phyloP scores from a whole-genome alignment of 1,140 invertebrate species.

The Brachionus asplanchnoidis region DNA sequence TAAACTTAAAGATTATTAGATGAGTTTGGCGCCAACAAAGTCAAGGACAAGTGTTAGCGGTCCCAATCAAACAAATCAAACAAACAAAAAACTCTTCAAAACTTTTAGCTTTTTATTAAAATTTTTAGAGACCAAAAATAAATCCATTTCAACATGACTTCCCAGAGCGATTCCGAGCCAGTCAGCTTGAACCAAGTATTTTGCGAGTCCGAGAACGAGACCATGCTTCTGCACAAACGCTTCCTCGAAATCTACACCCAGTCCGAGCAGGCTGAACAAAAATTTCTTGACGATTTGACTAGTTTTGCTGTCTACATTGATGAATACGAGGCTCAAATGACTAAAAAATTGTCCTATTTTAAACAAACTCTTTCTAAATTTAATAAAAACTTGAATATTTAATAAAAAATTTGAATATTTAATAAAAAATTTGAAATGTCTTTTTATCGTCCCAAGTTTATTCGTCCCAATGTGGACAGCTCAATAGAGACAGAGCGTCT shows the following conservation, averaged over 20 bases:
- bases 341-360: not conserved
- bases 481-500: not conserved
- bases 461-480: not conserved
- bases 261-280: not conserved
- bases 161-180: not conserved
- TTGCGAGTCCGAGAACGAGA: not conserved
- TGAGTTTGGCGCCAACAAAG: too few species aligned
- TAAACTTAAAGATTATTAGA: too few species aligned
- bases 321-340: constrained; percentile 14
- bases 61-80: not conserved
- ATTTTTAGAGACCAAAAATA: not conserved
- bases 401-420: not conserved
- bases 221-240: not conserved
- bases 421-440: constrained; percentile 5
- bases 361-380: constrained; percentile 37
- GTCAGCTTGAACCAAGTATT: not conserved
- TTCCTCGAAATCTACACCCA: not conserved
- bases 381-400: constrained; percentile 19
- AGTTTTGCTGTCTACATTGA: not conserved
- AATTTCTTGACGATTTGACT: constrained; percentile 7
- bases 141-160: not conserved
- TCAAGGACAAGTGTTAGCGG: not conserved
- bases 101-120: not conserved
- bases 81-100: not conserved
- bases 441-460: constrained; percentile 13